Evolutionary conservation across 2,797 vertebrate genomes (phyloP).

Genomic region (Gymnoscopelus braueri): DNA sequence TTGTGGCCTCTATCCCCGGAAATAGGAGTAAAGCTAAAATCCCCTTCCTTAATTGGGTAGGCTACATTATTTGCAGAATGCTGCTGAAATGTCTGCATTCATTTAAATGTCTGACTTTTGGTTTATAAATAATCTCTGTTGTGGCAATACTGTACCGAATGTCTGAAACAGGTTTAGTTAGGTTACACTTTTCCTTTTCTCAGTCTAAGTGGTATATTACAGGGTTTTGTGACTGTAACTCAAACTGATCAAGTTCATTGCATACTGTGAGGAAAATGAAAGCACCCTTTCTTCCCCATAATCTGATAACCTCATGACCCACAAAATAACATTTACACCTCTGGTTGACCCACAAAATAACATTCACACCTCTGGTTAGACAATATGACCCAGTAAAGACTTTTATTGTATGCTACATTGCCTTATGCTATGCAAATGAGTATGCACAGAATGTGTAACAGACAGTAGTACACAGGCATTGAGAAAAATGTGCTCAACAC

Average conservation of each 20-base stretch:
- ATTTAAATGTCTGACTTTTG: background rate
- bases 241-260: slow-evolving; percentile 13
- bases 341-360: slow-evolving; percentile 39
- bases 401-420: slow-evolving; percentile 14
- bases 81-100: background rate
- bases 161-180: background rate
- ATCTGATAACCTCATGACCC: slow-evolving; percentile 44
- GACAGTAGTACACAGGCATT: background rate
- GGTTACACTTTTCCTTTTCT: background rate
- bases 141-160: background rate
- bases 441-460: slow-evolving; percentile 34
- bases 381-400: slow-evolving; percentile 13
- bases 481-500: background rate
- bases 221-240: slow-evolving; percentile 29
- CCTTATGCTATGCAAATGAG: slow-evolving; percentile 7
- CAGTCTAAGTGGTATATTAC: background rate
- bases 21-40: too few relatives aligned
- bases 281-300: slow-evolving; percentile 35
- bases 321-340: slow-evolving; percentile 44
- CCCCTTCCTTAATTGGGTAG: too few relatives aligned
- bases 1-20: too few relatives aligned
- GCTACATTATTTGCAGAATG: background rate
- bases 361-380: slow-evolving; percentile 51
- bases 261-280: slow-evolving; percentile 20
- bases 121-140: background rate